These are phyloP conservation scores for Bombylius major DNA, from an alignment of 2,888 invertebrate genomes.

Conservation along the genomic window DNA sequence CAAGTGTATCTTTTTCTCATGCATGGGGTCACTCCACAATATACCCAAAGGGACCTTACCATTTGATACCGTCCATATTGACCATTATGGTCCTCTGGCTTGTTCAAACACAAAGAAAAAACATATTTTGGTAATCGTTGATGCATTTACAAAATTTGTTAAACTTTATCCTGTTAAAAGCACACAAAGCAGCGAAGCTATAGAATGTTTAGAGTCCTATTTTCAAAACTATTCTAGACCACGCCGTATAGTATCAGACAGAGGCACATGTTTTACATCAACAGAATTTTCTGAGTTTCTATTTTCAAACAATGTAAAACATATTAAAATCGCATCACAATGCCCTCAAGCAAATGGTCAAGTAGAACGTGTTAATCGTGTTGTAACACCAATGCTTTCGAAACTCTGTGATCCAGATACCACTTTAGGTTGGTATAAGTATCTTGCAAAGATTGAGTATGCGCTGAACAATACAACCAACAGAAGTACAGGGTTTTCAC, in stretches of 20 bases:
- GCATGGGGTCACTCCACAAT: conserved; percentile 19
- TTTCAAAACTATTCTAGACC: conserved; percentile 3
- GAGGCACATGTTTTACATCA: conserved; percentile 6
- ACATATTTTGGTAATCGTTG: conserved; percentile 7
- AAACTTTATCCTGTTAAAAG: conserved; percentile 15
- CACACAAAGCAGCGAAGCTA: conserved; percentile 5
- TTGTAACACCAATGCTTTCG: conserved; percentile 1
- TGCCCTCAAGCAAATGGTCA: conserved; percentile 8
- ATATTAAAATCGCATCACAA: conserved; percentile 8
- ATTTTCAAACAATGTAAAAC: conserved; percentile 3
- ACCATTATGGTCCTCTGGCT: conserved; percentile 22
- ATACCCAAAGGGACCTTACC: conserved; percentile 19
- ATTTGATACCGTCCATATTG: conserved; percentile 13
- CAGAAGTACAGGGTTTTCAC: conserved; percentile 18
- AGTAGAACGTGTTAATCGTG: conserved; percentile 5
- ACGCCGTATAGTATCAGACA: conserved; percentile 5
- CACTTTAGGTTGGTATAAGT: conserved; percentile 5
- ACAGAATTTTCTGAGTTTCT: conserved; percentile 4
- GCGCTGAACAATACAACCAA: conserved; percentile 19
- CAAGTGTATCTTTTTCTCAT: conserved; percentile 8
- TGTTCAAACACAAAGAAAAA: conserved; percentile 20
- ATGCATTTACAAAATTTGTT: conserved; percentile 20
- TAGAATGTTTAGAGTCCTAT: conserved; percentile 4
- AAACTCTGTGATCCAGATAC: conserved; percentile 5
- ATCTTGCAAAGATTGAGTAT: conserved; percentile 16